These are phyloP conservation scores for Anagyrus pseudococci DNA, from an alignment of 2,888 invertebrate species.

Conservation along the genomic window DNA sequence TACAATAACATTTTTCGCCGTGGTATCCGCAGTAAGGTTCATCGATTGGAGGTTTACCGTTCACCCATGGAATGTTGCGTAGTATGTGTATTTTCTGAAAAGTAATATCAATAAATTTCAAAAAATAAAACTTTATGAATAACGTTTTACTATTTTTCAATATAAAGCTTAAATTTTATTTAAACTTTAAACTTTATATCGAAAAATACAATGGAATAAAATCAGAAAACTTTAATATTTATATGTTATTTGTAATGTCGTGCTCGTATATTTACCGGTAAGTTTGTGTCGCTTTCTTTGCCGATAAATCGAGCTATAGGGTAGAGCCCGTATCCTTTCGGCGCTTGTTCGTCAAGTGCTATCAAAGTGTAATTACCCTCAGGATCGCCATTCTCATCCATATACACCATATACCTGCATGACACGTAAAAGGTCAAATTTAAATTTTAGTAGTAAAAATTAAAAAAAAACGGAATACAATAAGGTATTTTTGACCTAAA, in stretches of 20 bases:
- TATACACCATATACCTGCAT: constrained; percentile 86
- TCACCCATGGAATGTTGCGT: constrained; percentile 79
- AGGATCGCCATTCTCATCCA: constrained; percentile 91
- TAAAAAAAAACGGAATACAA: no score
- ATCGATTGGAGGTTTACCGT: constrained; percentile 78
- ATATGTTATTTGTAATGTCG: no score
- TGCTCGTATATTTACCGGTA: constrained; percentile 80
- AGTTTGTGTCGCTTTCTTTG: constrained; percentile 66
- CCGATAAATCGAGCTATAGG: constrained; percentile 78
- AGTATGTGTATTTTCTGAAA: constrained; percentile 78
- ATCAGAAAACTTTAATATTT: no score
- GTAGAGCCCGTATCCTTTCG: constrained; percentile 73
- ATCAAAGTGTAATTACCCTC: constrained; percentile 93
- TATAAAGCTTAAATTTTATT: no score
- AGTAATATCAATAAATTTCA: constrained; percentile 19
- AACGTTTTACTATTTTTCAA: no score
- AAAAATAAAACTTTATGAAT: no score
- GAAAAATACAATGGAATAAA: neutral
- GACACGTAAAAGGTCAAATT: no score
- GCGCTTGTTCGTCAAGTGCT: constrained; percentile 54
- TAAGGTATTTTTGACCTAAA: no score
- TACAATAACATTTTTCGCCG: constrained; percentile 89
- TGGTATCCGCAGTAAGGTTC: constrained; percentile 90
- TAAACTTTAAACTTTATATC: no score
- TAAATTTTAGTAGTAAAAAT: no score